Base-by-base conservation (phyloP, 2,888 invertebrate genomes). In the Mellilla xanthometata region DNA sequence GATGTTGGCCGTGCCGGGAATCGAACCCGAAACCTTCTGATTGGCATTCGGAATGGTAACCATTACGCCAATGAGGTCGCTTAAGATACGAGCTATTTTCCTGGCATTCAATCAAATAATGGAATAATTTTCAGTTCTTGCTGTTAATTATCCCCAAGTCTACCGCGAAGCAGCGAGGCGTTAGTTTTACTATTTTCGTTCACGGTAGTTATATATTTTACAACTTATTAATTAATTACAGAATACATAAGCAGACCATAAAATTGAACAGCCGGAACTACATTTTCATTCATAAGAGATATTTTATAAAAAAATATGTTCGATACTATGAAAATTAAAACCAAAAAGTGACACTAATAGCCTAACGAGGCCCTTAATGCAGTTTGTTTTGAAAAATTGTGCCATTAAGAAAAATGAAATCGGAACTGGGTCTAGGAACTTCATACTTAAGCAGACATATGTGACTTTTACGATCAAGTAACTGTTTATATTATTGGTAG, bases 401-500 rank as follows among this genome's bases (percentile, higher is more conserved):
- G n/a, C 19, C 10, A 28, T 30, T 13, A 39, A 27, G 26, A 26
- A 27, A 34, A 12, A 29, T 33, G 48, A 60, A 58, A 56, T 58
- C 52, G 24, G 49, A 63, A 57, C 49, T 52, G 52, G 49, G 54
- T 54, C 58, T 61, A 54, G 60, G 59, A 53, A 56, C 45, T 54
- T 53, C 52, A 46, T 46, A 52, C 43, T 56, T 56, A 54, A 44
- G 47, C 36, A 41, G 56, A 52, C 56, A 63, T 55, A 60, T 46
- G 61, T 62, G 49, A 62, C 53, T 66, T 69, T 63, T 65, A 68
- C 59, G 69, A 62, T 57, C 60, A 47, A 51, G 48, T 70, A 68
- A 69, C 68, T 65, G 70, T 70, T 47, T 47, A 44, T 51, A 54
- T 52, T 49, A 52, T 54, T 44, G 51, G 49, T 49, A 54, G 52